These are phyloP conservation scores for Eurosta solidaginis DNA, from an alignment of 1,140 invertebrate species.

Conservation along the genomic window DNA sequence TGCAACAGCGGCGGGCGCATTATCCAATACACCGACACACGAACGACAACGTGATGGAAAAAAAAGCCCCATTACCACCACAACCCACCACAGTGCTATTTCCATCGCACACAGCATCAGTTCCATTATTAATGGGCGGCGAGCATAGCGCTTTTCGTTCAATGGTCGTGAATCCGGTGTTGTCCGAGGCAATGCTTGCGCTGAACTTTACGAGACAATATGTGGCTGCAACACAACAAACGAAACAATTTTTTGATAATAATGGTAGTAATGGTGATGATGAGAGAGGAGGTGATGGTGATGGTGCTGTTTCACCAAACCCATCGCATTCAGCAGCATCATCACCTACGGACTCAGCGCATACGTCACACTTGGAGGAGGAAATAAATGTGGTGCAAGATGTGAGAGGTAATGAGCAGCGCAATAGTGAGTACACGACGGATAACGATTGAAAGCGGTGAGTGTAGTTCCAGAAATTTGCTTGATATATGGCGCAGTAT, in stretches of 20 bases:
- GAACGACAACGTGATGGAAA: background rate
- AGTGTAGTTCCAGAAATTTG: background rate
- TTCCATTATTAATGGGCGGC: slow-evolving; percentile 73
- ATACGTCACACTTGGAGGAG: slow-evolving; percentile 65
- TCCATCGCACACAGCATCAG: slow-evolving; percentile 59
- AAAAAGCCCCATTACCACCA: slow-evolving; percentile 35
- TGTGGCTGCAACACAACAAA: slow-evolving; percentile 41
- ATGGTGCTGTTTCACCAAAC: background rate
- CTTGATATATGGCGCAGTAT: background rate
- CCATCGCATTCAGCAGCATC: background rate
- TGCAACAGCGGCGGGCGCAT: slow-evolving; percentile 33
- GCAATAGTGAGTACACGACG: slow-evolving; percentile 35
- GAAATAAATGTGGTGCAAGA: slow-evolving; percentile 79
- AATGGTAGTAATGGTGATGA: background rate
- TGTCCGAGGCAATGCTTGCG: slow-evolving; percentile 58
- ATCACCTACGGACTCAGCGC: slow-evolving; percentile 28
- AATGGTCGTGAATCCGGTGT: slow-evolving; percentile 62
- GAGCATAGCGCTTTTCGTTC: slow-evolving; percentile 85
- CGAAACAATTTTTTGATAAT: slow-evolving; percentile 25
- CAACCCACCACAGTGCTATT: slow-evolving; percentile 40
- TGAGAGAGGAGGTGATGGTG: background rate
- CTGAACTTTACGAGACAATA: slow-evolving; percentile 62
- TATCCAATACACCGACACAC: background rate
- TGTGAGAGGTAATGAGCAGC: slow-evolving; percentile 31
- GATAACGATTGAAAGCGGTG: background rate